phyloP scores from a whole-genome alignment of 2,888 invertebrate species.

The Chrysomela aeneicollis region DNA sequence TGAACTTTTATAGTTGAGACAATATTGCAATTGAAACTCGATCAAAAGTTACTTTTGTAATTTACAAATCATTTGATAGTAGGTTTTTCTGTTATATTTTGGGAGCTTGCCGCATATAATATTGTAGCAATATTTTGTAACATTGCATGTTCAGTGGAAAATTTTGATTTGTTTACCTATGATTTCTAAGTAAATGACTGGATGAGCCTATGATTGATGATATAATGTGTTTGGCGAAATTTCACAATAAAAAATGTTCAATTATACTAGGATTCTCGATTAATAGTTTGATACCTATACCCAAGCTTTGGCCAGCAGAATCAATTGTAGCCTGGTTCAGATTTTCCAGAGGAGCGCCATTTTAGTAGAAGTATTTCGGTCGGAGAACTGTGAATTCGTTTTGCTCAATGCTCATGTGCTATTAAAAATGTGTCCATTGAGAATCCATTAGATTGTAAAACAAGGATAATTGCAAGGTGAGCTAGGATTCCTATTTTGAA shows the following conservation, averaged over 20 bases:
- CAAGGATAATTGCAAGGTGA: constrained; percentile 39
- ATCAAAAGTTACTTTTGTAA: no score
- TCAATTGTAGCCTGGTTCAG: constrained; percentile 11
- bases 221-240: neutral
- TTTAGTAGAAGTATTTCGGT: constrained; percentile 61
- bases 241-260: neutral
- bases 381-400: constrained; percentile 55
- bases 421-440: constrained; percentile 45
- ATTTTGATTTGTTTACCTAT: neutral
- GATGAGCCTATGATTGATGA: neutral
- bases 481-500: constrained; percentile 22
- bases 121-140: no score
- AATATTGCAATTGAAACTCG: no score
- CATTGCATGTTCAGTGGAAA: no score
- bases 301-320: constrained; percentile 17
- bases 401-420: neutral
- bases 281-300: neutral
- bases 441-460: constrained; percentile 31
- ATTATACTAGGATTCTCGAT: neutral
- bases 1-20: no score
- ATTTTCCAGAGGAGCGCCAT: constrained; percentile 57
- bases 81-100: no score
- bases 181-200: neutral
- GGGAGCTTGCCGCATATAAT: no score
- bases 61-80: no score